Base-by-base conservation (phyloP, 2,888 invertebrate species). In the Disparrhopalites patrizii region DNA sequence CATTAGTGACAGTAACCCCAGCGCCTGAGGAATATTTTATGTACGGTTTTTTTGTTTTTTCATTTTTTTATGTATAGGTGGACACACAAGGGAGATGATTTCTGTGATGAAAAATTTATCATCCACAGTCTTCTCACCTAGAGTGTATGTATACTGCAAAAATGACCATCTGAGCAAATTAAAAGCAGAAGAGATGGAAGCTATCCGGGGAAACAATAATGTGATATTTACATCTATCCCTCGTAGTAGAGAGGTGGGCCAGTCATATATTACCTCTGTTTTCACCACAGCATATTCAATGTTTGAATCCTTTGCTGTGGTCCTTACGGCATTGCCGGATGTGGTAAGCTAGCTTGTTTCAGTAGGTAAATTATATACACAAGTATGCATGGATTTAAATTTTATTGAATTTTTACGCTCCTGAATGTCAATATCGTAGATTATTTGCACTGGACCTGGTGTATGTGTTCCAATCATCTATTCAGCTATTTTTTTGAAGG, bases 31-130 rank as follows among this genome's bases (percentile, higher is more conserved):
- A n/a, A n/a, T n/a, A n/a, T n/a, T n/a, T n/a, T n/a, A n/a, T n/a
- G n/a, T n/a, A n/a, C n/a, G n/a, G n/a, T n/a, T n/a, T n/a, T n/a
- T n/a, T n/a, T n/a, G n/a, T n/a, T n/a, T n/a, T n/a, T n/a, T n/a
- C n/a, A n/a, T n/a, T n/a, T n/a, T n/a, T n/a, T n/a, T n/a, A n/a
- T n/a, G n/a, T n/a, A n/a, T 89, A 72, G 94, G 93, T 64, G 94
- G 94, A 0, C 98, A 99, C 78, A 98, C 98, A 0, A 87, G 89
- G n/a, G 98, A 99, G 83, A 89, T 99, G 83, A 78, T 96, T 57
- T 83, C 86, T 69, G 81, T 97, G 47, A 79, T 89, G 5, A 81
- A 83, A 71, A 81, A 82, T 30, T 78, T 96, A 51, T 82, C 86
- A 75, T 77, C 79, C n/a, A 76, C 79, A 1, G 84, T 83, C 76